Percentiles rank a stretch among this genome's conserved stretches.
Evolutionary conservation across 2,888 invertebrate genomes (phyloP).

Genomic region (Altica lythri): DNA sequence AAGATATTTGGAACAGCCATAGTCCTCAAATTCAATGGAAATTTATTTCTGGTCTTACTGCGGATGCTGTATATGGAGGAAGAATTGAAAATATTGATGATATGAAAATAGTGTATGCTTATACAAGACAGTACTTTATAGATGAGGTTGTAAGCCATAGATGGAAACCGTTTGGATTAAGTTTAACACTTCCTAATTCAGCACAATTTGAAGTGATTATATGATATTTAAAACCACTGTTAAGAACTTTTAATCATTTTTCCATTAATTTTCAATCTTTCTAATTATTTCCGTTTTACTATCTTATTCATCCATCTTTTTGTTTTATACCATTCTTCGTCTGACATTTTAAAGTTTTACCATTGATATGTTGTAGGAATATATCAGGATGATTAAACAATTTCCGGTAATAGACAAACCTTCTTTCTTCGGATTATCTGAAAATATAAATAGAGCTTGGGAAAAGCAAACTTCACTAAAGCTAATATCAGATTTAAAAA

Average conservation of each 20-base stretch:
- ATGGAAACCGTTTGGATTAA: conserved; percentile 63
- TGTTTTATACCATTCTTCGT: too few relatives aligned
- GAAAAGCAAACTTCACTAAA: conserved; percentile 59
- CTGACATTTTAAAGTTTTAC: background rate
- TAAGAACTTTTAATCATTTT: too few relatives aligned
- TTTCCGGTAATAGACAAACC: conserved; percentile 77
- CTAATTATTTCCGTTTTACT: too few relatives aligned
- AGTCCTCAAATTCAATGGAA: conserved; percentile 67
- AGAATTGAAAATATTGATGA: conserved; percentile 81
- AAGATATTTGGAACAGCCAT: conserved; percentile 53
- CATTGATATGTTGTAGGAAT: conserved; percentile 65
- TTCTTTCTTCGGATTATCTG: conserved; percentile 79
- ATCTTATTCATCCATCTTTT: too few relatives aligned
- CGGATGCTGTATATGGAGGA: conserved; percentile 84
- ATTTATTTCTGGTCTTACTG: conserved; percentile 75
- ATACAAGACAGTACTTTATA: conserved; percentile 67
- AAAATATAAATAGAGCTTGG: conserved; percentile 84
- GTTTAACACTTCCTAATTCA: conserved; percentile 60
- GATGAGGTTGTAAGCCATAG: conserved; percentile 64
- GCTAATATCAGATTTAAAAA: conserved; percentile 44
- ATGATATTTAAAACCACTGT: too few relatives aligned
- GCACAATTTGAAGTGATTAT: conserved; percentile 61
- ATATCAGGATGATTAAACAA: conserved; percentile 66
- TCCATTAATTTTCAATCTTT: too few relatives aligned
- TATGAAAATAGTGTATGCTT: conserved; percentile 67